phyloP scores from a whole-genome alignment of 2,888 invertebrate genomes.

The Rhaphigaster nebulosa region DNA sequence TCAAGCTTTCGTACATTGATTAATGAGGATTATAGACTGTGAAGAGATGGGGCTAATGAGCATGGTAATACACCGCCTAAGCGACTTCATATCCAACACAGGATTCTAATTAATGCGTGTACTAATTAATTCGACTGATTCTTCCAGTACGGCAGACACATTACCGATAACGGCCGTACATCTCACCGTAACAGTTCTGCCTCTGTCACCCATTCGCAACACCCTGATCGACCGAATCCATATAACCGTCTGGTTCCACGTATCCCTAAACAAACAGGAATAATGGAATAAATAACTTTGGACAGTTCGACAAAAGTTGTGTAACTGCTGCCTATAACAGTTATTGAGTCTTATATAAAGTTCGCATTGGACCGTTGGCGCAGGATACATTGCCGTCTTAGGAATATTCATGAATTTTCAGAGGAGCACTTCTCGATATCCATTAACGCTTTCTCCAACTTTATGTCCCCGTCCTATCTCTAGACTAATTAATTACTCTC shows the following conservation, averaged over 20 bases:
- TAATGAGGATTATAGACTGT: background rate
- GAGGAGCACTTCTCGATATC: background rate
- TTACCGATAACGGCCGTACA: background rate
- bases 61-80: background rate
- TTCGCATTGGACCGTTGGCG: background rate
- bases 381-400: background rate
- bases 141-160: background rate
- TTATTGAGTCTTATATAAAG: slow-evolving; percentile 9
- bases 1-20: background rate
- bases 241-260: background rate
- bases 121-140: background rate
- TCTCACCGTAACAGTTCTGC: background rate
- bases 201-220: background rate
- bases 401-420: slow-evolving; percentile 19
- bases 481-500: background rate
- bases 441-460: background rate
- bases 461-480: background rate
- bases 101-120: background rate
- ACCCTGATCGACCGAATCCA: background rate
- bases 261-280: slow-evolving; percentile 18
- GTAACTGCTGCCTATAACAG: background rate
- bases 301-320: background rate
- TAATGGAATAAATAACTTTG: background rate
- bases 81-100: background rate
- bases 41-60: background rate